These are phyloP conservation scores for Ethmia dodecea DNA, from an alignment of 2,888 invertebrate species.

Conservation along the genomic window DNA sequence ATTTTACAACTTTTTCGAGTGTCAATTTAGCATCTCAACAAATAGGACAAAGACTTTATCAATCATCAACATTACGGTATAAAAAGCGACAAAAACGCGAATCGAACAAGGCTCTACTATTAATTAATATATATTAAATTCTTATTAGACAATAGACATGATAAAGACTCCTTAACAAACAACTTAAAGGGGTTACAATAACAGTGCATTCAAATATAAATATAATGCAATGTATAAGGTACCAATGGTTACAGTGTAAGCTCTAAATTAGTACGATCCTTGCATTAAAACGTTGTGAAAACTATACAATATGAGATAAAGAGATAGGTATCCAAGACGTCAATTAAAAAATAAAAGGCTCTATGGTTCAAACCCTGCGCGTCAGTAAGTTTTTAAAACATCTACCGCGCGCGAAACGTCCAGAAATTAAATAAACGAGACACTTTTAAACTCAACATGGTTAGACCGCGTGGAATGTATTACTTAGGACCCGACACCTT, in stretches of 20 bases:
- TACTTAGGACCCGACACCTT: slow-evolving; percentile 71
- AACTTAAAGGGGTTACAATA: slow-evolving; percentile 70
- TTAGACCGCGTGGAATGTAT: slow-evolving; percentile 74
- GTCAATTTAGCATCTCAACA: slow-evolving; percentile 48
- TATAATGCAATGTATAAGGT: slow-evolving; percentile 64
- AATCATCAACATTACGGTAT: slow-evolving; percentile 53
- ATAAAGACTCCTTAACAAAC: slow-evolving; percentile 74
- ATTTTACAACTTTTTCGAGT: slow-evolving; percentile 39
- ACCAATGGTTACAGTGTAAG: slow-evolving; percentile 61
- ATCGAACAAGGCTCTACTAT: slow-evolving; percentile 68
- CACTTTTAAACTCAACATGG: slow-evolving; percentile 61
- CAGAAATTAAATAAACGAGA: slow-evolving; percentile 31
- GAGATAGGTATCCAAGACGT: background rate
- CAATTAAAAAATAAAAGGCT: slow-evolving; percentile 8
- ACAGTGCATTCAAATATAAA: slow-evolving; percentile 71
- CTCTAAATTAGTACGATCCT: slow-evolving; percentile 56
- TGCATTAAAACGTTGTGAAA: slow-evolving; percentile 25
- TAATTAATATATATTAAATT: slow-evolving; percentile 71
- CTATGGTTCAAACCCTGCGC: slow-evolving; percentile 22
- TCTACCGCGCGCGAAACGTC: slow-evolving; percentile 55
- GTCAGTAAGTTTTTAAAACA: slow-evolving; percentile 57
- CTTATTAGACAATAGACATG: slow-evolving; percentile 74
- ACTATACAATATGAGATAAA: slow-evolving; percentile 6
- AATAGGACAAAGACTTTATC: slow-evolving; percentile 39
- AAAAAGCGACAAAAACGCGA: slow-evolving; percentile 63